Evolutionary conservation across 92 coral and sea anemone species (phyloP), one percentile per base, ranked within the genome.

Genomic region (Porites cylindrica): DNA sequence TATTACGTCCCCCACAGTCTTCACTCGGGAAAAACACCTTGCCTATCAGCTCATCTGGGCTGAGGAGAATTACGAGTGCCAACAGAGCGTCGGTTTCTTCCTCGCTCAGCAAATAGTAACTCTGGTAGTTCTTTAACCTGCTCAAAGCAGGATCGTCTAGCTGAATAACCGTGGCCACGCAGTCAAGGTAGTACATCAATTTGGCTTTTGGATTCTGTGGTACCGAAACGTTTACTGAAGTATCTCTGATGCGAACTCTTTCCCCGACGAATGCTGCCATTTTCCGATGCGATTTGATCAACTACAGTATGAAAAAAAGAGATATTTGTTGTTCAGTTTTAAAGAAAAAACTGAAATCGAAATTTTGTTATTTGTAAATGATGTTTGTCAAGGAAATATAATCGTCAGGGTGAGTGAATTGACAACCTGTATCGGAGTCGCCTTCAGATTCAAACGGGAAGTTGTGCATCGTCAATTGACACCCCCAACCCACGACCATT

Each of bases 11-110:
- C 16, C 89, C 89, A 24, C 89, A 85, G 75, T 43, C 89, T 85
- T 85, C 89, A 56, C 62, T 66, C 76, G 51, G 65, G 50, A 85
- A 85, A 65, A 85, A 73, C 17, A 80, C 80, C 73, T 85, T 85
- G 66, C 79, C 71, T 3, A 85, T 67, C 71, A 85, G 89, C 51
- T 74, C 83, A 67, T 85, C 83, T 6, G 89, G 89, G 70, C 82
- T 74, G 65, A 85, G n/a, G 14, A 76, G 83, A 16, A 76, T 9
- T 18, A 78, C 78, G 21, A 86, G 51, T 47, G 72, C 58, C 50
- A 86, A 26, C 78, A 86, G 54, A 24, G 80, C 77, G 78, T 86
- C 89, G 8, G 62, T 64, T 68, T 78, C 84, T 51, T 21, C 64
- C n/a, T 68, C 23, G 17, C 62, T 51, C 1, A 86, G 89, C 11